These are phyloP conservation scores for Glyptemys insculpta DNA, from an alignment of 2,797 vertebrate species.

Conservation along the genomic window DNA sequence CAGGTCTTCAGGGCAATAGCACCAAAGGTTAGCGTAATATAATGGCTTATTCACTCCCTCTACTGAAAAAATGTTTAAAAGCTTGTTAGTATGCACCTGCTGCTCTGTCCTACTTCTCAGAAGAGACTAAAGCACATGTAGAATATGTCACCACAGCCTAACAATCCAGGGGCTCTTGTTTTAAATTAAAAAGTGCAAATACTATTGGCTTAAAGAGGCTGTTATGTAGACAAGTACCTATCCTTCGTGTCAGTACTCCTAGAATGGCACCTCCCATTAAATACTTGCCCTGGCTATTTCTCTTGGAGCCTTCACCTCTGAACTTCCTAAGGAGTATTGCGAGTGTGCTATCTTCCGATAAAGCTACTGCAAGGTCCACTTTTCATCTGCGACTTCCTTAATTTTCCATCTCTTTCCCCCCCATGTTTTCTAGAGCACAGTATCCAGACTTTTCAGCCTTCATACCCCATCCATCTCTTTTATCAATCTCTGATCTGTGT, in stretches of 20 bases:
- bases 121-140: neutral
- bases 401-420: neutral
- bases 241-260: neutral
- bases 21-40: neutral
- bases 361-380: neutral
- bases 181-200: constrained; percentile 13
- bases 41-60: neutral
- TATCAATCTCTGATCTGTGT: neutral
- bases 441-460: neutral
- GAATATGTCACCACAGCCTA: neutral
- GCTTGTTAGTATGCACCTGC: neutral
- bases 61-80: constrained; percentile 1
- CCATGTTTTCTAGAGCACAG: neutral
- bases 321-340: neutral
- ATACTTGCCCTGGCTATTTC: neutral
- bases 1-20: neutral
- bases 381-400: neutral
- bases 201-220: neutral
- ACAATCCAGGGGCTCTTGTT: neutral
- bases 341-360: neutral
- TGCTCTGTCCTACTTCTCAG: neutral
- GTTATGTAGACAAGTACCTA: neutral
- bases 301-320: neutral
- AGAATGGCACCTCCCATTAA: constrained; percentile 14
- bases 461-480: neutral